A percentile compares a stretch with the other conserved stretches of the same genome.
Conservation (phyloP, 1,140 invertebrate genomes). For the Achatina immaculata region DNA sequence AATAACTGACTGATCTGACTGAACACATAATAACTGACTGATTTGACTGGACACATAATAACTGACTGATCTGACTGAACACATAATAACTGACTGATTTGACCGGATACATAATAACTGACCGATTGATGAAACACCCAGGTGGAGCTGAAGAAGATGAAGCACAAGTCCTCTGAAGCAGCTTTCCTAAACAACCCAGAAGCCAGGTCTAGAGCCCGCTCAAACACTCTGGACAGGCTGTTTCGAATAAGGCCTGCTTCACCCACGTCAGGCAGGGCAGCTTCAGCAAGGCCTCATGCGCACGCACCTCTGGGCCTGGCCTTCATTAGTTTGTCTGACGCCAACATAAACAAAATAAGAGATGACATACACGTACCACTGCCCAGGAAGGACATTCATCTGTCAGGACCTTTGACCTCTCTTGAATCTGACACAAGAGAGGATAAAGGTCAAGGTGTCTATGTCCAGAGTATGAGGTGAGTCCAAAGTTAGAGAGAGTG, state of each 20-base stretch:
- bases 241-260: not conserved
- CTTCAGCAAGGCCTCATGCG: not conserved
- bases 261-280: not conserved
- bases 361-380: slow-evolving; percentile 84
- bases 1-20: too few species aligned
- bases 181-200: not conserved
- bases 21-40: too few species aligned
- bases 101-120: too few species aligned
- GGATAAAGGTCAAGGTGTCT: slow-evolving; percentile 77
- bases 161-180: not conserved
- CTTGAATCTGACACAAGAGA: slow-evolving; percentile 81
- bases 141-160: not conserved
- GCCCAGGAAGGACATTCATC: slow-evolving; percentile 94
- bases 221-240: slow-evolving; percentile 30
- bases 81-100: too few species aligned
- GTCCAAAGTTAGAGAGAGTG: too few species aligned
- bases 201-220: not conserved
- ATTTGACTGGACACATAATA: too few species aligned
- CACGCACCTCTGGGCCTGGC: slow-evolving; percentile 31
- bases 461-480: slow-evolving; percentile 49
- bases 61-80: too few species aligned
- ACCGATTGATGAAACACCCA: too few species aligned
- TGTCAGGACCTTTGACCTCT: not conserved
- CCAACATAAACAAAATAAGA: slow-evolving; percentile 41
- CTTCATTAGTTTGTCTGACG: slow-evolving; percentile 43